A percentile compares a stretch with the other conserved stretches of the same genome.
Conservation (phyloP, 2,113 vertebrate genomes). For the Euleptes europaea region DNA sequence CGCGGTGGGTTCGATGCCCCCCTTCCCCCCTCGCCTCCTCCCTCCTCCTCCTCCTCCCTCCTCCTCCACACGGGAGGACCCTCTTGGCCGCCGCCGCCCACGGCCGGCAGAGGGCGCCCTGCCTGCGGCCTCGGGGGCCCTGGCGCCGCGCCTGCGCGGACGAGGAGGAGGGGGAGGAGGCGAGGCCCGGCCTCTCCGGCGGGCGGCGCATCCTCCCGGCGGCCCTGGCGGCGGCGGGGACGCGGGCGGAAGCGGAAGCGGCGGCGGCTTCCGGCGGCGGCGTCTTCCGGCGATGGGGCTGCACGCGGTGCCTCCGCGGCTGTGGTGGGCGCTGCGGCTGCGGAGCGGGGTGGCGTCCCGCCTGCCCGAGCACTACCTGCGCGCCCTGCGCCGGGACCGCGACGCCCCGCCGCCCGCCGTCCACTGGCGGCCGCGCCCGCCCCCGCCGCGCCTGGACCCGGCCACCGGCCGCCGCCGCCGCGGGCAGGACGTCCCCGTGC, state of each 20-base stretch:
- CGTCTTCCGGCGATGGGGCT: slow-evolving; percentile 79
- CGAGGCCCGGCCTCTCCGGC: background rate
- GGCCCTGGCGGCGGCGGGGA: background rate
- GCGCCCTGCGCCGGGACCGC: slow-evolving; percentile 67
- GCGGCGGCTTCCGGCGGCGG: rapidly evolving
- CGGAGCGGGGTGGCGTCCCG: slow-evolving; percentile 85
- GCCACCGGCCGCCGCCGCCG: slow-evolving; percentile 81
- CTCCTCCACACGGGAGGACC: too few species aligned
- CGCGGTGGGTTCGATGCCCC: too few species aligned
- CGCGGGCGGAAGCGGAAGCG: rapidly evolving
- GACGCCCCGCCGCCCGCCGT: slow-evolving; percentile 75
- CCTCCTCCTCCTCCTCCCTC: too few species aligned
- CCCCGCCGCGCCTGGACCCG: slow-evolving; percentile 74
- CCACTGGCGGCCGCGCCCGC: slow-evolving; percentile 85
- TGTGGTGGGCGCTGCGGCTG: slow-evolving; percentile 84
- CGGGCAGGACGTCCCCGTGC: slow-evolving; percentile 88
- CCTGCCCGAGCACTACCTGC: slow-evolving; percentile 86
- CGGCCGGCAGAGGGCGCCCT: too few species aligned
- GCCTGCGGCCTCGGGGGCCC: too few species aligned
- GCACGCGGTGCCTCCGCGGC: slow-evolving; percentile 79
- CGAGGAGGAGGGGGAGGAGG: too few species aligned
- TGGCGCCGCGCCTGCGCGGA: too few species aligned
- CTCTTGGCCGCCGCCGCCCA: too few species aligned
- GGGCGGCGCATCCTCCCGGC: rapidly evolving
- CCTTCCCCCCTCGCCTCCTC: too few species aligned